Conservation (phyloP, 1,140 invertebrate species). For the Acromyrmex heyeri region DNA sequence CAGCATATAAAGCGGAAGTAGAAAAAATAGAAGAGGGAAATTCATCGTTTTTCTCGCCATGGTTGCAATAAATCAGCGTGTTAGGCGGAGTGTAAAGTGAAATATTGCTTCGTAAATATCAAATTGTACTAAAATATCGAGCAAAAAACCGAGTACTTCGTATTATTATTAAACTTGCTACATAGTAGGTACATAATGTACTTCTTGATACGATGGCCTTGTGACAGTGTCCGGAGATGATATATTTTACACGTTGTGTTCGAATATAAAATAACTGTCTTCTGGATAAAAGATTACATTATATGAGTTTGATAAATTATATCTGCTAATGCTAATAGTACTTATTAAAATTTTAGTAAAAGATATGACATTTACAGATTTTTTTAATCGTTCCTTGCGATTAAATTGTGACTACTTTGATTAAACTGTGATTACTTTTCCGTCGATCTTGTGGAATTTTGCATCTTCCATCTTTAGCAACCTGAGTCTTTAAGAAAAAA, state of each 20-base stretch:
- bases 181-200: slow-evolving; percentile 18
- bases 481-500: too few relatives aligned
- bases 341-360: background rate
- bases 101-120: slow-evolving; percentile 61
- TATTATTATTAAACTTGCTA: slow-evolving; percentile 52
- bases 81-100: slow-evolving; percentile 57
- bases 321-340: too few relatives aligned
- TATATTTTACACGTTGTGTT: slow-evolving; percentile 37
- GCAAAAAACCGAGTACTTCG: slow-evolving; percentile 44
- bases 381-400: background rate
- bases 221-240: slow-evolving; percentile 29
- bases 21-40: background rate
- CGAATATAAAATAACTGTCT: slow-evolving; percentile 19
- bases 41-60: slow-evolving; percentile 29
- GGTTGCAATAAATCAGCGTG: slow-evolving; percentile 27
- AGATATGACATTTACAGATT: background rate
- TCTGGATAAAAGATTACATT: slow-evolving; percentile 17
- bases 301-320: background rate
- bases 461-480: too few relatives aligned
- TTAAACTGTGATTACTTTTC: background rate
- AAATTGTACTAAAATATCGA: slow-evolving; percentile 56
- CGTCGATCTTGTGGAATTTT: too few relatives aligned
- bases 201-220: slow-evolving; percentile 19
- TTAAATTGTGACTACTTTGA: background rate
- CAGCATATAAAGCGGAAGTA: slow-evolving; percentile 4